Evolutionary conservation across 2,113 vertebrate species (phyloP), one percentile per base, ranked within the genome.

Genomic region (Lagopus muta): DNA sequence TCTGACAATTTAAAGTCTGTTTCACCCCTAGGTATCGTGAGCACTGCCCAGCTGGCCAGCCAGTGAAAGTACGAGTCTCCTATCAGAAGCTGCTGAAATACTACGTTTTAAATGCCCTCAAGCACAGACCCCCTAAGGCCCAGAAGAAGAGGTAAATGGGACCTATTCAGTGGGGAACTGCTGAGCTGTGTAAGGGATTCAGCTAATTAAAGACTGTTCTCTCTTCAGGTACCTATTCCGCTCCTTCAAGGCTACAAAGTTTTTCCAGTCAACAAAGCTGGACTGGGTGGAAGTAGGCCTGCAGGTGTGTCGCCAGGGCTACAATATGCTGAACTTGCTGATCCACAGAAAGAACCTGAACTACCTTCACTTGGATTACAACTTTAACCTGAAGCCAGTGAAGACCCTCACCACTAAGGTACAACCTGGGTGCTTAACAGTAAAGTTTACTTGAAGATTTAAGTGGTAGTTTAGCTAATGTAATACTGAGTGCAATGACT

Each of bases 401-500:
- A 99, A 99, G 97, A 99, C 99, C 3, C 98, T 99, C 95, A 99
- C 99, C 89, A 99, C 99, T 67, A 99, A 99, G 99, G 99, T 99
- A 96, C 54, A 7, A 3, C 8, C 61, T 45, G 3, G 9, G 19
- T 17, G 43, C 24, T 27, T 5, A 5, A 5, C 19, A 73, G 21
- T 48, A 16, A 67, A 25, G 36, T 76, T 78, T 15, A 22, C 6
- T 3, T 58, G 21, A 24, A 73, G 43, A 17, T 60, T 1, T 32
- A 18, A 54, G n/a, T 36, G 48, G 36, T 36, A 40, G 15, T 20
- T 34, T 36, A 40, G 15, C 22, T 34, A 5, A 7, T 4, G 24
- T 43, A 32, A 8, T 13, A 62, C 7, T 54, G 45, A 38, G 14
- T 36, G 13, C 8, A 8, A 19, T 43, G 61, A n/a, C 40, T 66